Conservation (phyloP, 2,113 vertebrate genomes). For the Corythaeola cristata region DNA sequence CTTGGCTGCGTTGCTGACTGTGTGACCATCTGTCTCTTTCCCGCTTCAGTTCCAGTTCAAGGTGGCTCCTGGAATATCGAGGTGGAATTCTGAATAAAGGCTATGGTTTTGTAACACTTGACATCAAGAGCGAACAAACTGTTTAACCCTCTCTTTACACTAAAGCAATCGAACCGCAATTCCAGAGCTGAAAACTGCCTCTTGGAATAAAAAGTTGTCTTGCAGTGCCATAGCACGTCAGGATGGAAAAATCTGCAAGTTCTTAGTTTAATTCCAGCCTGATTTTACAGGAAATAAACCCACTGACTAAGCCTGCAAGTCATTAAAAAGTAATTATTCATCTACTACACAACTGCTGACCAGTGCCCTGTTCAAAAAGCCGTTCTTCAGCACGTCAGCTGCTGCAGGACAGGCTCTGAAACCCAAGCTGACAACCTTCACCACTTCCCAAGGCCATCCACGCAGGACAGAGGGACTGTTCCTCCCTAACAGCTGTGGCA, state of each 20-base stretch:
- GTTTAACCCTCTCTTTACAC: neutral
- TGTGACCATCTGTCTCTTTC: constrained; percentile 77
- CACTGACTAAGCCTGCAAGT: neutral
- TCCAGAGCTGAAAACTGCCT: neutral
- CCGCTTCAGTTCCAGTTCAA: constrained; percentile 84
- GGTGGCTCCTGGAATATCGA: constrained; percentile 71
- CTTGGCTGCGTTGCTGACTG: constrained; percentile 9
- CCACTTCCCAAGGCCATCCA: neutral
- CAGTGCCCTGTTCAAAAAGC: neutral
- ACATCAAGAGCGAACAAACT: neutral
- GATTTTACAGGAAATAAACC: neutral
- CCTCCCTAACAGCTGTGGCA: too few relatives aligned
- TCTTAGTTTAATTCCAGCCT: neutral
- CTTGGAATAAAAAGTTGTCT: neutral
- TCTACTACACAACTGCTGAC: neutral
- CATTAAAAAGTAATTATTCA: neutral
- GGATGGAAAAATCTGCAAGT: fast-evolving
- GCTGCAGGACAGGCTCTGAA: neutral
- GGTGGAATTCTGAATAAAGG: neutral
- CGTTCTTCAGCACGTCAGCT: fast-evolving
- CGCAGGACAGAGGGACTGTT: neutral
- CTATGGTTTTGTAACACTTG: neutral
- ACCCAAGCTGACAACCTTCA: neutral
- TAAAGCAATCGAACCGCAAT: neutral
- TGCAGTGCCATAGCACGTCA: fast-evolving